Conservation (phyloP, 2,888 invertebrate genomes). For the Dioctria rufipes region DNA sequence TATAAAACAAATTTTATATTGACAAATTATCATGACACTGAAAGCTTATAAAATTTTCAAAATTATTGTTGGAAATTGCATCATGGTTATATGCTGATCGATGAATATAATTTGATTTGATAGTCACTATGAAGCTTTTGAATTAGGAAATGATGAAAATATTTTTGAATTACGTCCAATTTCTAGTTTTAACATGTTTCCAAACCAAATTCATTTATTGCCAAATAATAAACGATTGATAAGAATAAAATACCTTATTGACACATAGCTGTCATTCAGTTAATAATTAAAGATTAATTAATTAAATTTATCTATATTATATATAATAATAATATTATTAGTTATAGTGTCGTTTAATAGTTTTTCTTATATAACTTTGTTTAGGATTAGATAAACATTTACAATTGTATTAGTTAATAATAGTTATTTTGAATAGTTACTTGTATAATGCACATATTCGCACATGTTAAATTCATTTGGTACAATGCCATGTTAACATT, state of each 20-base stretch:
- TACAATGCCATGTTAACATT: too few species aligned
- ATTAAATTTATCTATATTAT: too few species aligned
- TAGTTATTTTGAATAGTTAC: too few species aligned
- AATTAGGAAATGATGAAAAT: neutral
- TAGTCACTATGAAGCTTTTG: constrained; percentile 7
- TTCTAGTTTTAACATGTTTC: neutral
- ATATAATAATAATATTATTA: too few species aligned
- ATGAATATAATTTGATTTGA: neutral
- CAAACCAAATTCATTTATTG: neutral
- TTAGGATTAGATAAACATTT: too few species aligned
- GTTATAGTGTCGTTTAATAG: too few species aligned
- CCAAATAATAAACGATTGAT: neutral
- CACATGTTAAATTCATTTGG: too few species aligned
- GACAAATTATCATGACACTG: neutral
- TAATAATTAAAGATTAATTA: too few species aligned
- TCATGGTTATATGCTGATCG: neutral
- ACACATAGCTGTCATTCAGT: neutral
- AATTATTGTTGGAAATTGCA: neutral
- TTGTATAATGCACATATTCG: too few species aligned
- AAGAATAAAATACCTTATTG: constrained; percentile 13
- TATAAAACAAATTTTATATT: neutral
- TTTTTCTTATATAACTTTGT: too few species aligned
- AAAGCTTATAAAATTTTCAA: constrained; percentile 8
- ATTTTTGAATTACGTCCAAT: neutral
- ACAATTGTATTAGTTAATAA: too few species aligned